These are phyloP conservation scores for Drosophila mauritiana DNA, from an alignment of 1,140 invertebrate species.

Conservation along the genomic window DNA sequence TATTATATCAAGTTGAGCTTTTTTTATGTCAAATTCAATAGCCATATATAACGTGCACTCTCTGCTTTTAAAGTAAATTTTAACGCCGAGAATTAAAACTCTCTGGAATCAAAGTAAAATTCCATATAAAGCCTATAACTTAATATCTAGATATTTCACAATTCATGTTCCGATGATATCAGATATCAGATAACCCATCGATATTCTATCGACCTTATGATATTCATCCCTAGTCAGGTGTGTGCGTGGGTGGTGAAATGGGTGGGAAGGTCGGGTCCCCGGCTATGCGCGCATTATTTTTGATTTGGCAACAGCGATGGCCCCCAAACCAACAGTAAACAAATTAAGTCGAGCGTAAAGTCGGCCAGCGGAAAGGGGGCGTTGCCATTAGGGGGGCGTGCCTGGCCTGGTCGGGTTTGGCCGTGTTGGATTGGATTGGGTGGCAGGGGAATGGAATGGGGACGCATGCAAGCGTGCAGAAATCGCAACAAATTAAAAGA, in stretches of 20 bases:
- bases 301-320: constrained; percentile 69
- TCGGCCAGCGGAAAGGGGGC: constrained; percentile 53
- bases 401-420: constrained; percentile 1
- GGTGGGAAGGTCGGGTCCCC: constrained; percentile 20
- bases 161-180: no score
- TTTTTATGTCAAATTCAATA: background rate
- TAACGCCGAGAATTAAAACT: no score
- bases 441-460: background rate
- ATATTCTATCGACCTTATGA: no score
- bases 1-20: background rate
- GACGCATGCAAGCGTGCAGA: constrained; percentile 63
- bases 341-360: constrained; percentile 82
- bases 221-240: constrained; percentile 1
- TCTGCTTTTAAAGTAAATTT: background rate
- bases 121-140: no score
- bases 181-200: no score
- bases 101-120: no score
- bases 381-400: constrained; percentile 4
- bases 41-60: background rate
- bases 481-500: constrained; percentile 81
- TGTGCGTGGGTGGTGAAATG: background rate
- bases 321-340: constrained; percentile 79
- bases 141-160: no score
- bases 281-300: constrained; percentile 59
- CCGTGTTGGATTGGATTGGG: no score